Evolutionary conservation across 2,797 vertebrate species (phyloP).

Genomic region (Lepilemur ruficaudatus): DNA sequence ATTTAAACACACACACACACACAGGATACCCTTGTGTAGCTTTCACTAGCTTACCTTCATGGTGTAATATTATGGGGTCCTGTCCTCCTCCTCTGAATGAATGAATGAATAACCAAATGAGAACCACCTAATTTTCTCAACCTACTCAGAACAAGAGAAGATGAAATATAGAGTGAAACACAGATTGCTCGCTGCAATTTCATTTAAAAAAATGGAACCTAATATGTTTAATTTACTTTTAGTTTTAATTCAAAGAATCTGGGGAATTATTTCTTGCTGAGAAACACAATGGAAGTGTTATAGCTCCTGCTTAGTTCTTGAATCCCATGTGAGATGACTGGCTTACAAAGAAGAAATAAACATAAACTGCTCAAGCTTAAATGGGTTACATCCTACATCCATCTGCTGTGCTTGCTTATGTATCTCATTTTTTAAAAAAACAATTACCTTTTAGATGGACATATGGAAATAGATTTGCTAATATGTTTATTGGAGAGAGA

Average conservation of each 20-base stretch:
- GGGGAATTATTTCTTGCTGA: constrained; percentile 43
- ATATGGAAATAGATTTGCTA: constrained; percentile 30
- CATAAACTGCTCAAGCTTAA: constrained; percentile 37
- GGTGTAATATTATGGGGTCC: constrained; percentile 58
- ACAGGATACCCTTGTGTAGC: background rate
- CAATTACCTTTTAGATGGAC: constrained; percentile 19
- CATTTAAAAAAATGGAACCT: background rate
- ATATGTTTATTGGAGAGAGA: constrained; percentile 32
- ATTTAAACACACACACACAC: constrained; percentile 57
- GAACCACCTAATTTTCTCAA: constrained; percentile 56
- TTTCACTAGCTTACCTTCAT: constrained; percentile 50
- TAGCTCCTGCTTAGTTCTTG: background rate
- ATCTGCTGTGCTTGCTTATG: constrained; percentile 42
- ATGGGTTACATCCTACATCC: constrained; percentile 26
- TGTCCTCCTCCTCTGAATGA: constrained; percentile 45
- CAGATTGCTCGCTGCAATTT: constrained; percentile 13
- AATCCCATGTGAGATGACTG: background rate
- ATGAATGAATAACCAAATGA: constrained; percentile 56
- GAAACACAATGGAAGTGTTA: background rate
- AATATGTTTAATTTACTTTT: constrained; percentile 52
- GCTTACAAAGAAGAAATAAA: constrained; percentile 29
- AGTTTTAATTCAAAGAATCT: constrained; percentile 69
- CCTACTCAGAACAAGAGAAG: constrained; percentile 65
- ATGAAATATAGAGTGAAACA: constrained; percentile 37
- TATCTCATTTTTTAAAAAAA: constrained; percentile 8